These are phyloP conservation scores for Diglossa cyanea DNA, from an alignment of 2,797 vertebrate species.

Conservation along the genomic window DNA sequence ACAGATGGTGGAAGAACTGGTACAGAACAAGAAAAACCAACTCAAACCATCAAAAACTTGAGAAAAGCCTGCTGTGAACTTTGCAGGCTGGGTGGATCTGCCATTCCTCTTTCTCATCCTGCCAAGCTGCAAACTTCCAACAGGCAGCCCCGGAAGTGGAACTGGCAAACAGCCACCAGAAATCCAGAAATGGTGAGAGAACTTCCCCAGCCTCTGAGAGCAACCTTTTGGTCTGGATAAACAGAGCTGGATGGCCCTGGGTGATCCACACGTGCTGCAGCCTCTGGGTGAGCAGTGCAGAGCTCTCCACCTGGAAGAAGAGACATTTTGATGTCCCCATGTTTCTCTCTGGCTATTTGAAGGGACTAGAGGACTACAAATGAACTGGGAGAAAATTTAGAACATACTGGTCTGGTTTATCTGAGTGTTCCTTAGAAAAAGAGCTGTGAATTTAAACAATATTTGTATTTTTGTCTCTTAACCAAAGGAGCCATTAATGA, in stretches of 20 bases:
- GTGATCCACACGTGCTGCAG: background rate
- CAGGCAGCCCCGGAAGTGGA: background rate
- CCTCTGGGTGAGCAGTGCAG: background rate
- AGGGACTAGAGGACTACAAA: background rate
- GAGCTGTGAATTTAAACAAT: background rate
- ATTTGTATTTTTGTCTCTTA: background rate
- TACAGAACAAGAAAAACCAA: conserved; percentile 41
- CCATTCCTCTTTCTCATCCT: background rate
- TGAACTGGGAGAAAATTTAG: background rate
- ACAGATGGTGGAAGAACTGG: conserved; percentile 27
- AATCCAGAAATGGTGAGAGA: background rate
- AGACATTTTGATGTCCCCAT: background rate
- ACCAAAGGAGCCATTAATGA: background rate
- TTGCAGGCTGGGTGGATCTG: background rate
- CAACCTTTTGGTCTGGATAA: background rate
- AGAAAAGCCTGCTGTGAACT: background rate
- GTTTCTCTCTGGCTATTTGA: background rate
- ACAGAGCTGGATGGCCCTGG: background rate
- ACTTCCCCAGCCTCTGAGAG: background rate
- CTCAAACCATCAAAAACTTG: conserved; percentile 21
- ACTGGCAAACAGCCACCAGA: background rate
- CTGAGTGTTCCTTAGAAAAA: background rate
- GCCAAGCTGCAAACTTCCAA: background rate
- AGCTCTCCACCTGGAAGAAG: background rate
- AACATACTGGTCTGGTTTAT: background rate